Conservation (phyloP, 2,888 invertebrate genomes). For the Dexiosoma caninum region DNA sequence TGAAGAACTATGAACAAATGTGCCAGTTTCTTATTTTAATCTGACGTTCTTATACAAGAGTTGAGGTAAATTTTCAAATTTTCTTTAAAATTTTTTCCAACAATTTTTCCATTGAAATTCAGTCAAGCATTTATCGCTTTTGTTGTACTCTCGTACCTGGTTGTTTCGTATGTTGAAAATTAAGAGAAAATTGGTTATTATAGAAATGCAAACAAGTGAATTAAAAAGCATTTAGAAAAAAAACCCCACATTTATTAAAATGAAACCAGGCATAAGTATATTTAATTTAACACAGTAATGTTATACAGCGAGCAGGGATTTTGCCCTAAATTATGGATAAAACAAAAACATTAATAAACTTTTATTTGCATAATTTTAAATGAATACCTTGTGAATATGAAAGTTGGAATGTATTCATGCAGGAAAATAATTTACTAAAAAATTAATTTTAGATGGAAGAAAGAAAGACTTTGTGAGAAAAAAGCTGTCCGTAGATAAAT, state of each 20-base stretch:
- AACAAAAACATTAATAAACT: not conserved
- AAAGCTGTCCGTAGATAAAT: too few relatives aligned
- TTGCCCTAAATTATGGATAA: not conserved
- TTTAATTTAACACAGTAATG: not conserved
- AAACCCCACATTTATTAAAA: not conserved
- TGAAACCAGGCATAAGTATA: not conserved
- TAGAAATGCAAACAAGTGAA: not conserved
- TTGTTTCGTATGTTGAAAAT: not conserved
- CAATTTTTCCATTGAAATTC: not conserved
- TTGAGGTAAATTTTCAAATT: not conserved
- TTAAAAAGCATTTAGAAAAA: not conserved
- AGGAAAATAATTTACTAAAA: too few relatives aligned
- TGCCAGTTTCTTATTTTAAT: not conserved
- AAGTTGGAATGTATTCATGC: too few relatives aligned
- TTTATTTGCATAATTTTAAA: too few relatives aligned
- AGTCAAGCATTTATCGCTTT: slow-evolving; percentile 12
- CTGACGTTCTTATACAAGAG: not conserved
- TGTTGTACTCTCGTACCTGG: not conserved
- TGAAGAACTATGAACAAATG: not conserved
- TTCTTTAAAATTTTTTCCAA: not conserved
- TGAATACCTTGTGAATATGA: too few relatives aligned
- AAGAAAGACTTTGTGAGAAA: too few relatives aligned
- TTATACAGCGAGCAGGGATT: too few relatives aligned
- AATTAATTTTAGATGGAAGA: too few relatives aligned
- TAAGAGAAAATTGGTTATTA: not conserved